phyloP scores from a whole-genome alignment of 2,113 vertebrate species.

The Patagioenas fasciata region DNA sequence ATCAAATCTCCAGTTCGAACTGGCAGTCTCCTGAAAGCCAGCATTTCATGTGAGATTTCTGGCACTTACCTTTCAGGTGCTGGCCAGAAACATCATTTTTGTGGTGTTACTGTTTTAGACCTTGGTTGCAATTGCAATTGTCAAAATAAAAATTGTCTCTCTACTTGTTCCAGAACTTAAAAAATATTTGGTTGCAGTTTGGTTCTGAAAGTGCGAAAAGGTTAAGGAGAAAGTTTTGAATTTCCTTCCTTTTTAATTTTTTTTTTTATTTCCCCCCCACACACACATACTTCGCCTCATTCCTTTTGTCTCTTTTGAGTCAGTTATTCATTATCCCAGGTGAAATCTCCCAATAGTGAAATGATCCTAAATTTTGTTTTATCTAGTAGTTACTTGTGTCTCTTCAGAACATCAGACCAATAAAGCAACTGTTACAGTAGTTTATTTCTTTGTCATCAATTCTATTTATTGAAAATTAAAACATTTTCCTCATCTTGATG shows the following conservation, averaged over 20 bases:
- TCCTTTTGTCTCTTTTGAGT: not conserved
- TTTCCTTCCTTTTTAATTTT: not conserved
- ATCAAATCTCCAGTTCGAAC: constrained; percentile 41
- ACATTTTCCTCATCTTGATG: constrained; percentile 67
- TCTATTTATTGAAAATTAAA: constrained; percentile 73
- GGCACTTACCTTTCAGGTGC: constrained; percentile 22
- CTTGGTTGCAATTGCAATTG: constrained; percentile 11
- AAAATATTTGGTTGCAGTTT: constrained; percentile 18
- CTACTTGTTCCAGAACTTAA: constrained; percentile 14
- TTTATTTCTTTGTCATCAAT: constrained; percentile 38
- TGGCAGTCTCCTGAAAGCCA: constrained; percentile 37
- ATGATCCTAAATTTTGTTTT: not conserved
- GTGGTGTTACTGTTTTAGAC: constrained; percentile 37
- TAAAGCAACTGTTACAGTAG: constrained; percentile 54
- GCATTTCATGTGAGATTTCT: constrained; percentile 54
- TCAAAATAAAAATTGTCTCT: constrained; percentile 24
- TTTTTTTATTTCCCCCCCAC: not conserved
- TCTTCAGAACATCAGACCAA: not conserved
- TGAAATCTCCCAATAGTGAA: not conserved
- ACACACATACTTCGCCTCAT: not conserved
- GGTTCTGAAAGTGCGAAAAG: constrained; percentile 26
- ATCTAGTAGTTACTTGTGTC: not conserved
- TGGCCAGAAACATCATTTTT: constrained; percentile 65
- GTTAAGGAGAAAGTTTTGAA: not conserved
- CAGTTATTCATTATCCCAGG: not conserved